phyloP scores from a whole-genome alignment of 2,888 invertebrate species.

The Andricus quercusramuli region DNA sequence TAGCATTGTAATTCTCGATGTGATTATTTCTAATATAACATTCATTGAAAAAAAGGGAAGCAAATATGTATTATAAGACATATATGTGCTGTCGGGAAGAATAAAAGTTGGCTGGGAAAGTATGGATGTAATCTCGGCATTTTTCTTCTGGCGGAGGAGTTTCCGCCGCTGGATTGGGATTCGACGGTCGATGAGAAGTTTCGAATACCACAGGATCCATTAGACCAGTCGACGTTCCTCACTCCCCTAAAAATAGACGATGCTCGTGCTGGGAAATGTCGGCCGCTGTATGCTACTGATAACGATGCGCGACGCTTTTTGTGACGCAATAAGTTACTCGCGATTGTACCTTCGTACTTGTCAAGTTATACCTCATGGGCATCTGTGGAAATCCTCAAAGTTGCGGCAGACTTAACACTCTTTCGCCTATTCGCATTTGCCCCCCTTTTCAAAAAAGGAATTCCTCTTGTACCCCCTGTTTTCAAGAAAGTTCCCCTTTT shows the following conservation, averaged over 20 bases:
- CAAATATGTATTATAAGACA: no score
- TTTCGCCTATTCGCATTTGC: no score
- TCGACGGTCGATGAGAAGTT: conserved; percentile 24
- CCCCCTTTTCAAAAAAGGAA: no score
- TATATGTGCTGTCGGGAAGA: no score
- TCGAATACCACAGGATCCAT: conserved; percentile 55
- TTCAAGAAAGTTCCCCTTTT: no score
- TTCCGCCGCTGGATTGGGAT: conserved; percentile 17
- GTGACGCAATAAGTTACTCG: conserved; percentile 5
- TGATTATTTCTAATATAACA: no score
- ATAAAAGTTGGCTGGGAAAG: not conserved
- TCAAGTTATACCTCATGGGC: not conserved
- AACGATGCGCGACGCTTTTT: conserved; percentile 7
- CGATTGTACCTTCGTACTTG: not conserved
- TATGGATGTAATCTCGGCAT: not conserved
- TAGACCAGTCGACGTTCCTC: conserved; percentile 51
- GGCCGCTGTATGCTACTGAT: conserved; percentile 46
- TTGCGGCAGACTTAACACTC: not conserved
- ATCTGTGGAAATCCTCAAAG: not conserved
- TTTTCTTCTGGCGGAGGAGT: conserved; percentile 4
- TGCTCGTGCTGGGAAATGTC: conserved; percentile 52
- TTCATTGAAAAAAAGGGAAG: no score
- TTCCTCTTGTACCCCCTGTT: no score
- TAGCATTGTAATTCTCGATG: no score
- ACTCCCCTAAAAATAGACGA: conserved; percentile 59